Evolutionary conservation across 2,888 invertebrate genomes (phyloP), one percentile per base, ranked within the genome.

Genomic region (Serrognathus titanus): DNA sequence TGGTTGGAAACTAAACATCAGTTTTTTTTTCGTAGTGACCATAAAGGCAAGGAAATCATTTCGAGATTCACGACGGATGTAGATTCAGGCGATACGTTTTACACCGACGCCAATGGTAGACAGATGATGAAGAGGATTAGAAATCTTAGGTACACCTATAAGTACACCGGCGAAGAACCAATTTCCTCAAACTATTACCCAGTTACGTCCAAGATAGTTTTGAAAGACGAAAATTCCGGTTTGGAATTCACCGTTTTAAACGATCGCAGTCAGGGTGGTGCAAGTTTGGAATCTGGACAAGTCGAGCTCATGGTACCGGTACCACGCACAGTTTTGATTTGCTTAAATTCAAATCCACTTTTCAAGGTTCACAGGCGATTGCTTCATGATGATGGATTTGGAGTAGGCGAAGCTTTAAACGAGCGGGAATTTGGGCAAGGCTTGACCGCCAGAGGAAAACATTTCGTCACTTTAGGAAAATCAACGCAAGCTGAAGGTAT

Each of bases 91-190:
- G 83, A 83, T 0, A 78, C 78, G 0, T 97, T 97, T 74, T 94
- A 86, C 70, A 97, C 97, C 0, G 97, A 98, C 73, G 88, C 94
- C 0, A 98, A 97, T 74, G 97, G 96, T 0, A 80, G 97, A 11
- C 92, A 96, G 73, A 83, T 90, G 75, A 68, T 95, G 12, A 83
- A 86, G 66, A 80, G 96, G 36, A 79, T 80, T n/a, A 73, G 85
- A 11, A 80, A 89, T 70, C 76, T 80, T 54, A 79, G 94, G 6
- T 86, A 89, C 0, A 87, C 90, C 0, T 97, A 88, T 84, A 78
- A 82, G 7, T 61, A 86, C 0, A 80, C 83, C 0, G 69, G 92
- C 10, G 78, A 80, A 0, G 94, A 96, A 71, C 83, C 84, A 0
- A 76, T 92, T 0, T 81, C 93, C 0, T 90, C 85, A 0, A 97